These are phyloP conservation scores for Caenorhabditis panamensis DNA, from an alignment of 2,888 invertebrate species.

Conservation along the genomic window DNA sequence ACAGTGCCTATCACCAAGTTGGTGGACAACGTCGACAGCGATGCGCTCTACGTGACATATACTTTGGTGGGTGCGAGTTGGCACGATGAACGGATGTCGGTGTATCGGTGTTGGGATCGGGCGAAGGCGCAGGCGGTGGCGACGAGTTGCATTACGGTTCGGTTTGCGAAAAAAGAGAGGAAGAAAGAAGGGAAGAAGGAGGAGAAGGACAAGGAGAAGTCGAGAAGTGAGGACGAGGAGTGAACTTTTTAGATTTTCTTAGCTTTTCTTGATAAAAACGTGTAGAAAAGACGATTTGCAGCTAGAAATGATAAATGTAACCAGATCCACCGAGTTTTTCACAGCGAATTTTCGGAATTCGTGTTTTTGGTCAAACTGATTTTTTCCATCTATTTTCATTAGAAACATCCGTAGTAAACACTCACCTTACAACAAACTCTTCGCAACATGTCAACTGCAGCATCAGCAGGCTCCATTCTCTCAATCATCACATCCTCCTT, in stretches of 20 bases:
- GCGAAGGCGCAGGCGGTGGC: conserved; percentile 40
- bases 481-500: not conserved
- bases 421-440: no score
- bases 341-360: no score
- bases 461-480: not conserved
- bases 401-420: no score
- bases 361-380: no score
- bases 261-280: no score
- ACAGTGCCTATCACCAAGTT: conserved; percentile 46
- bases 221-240: conserved; percentile 21
- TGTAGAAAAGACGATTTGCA: no score
- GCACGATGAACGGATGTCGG: conserved; percentile 58
- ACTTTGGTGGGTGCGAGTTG: conserved; percentile 65
- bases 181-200: conserved; percentile 28
- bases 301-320: no score
- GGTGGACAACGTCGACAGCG: conserved; percentile 27
- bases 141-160: conserved; percentile 26
- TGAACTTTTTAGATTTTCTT: no score
- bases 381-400: no score
- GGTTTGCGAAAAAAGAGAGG: conserved; percentile 5
- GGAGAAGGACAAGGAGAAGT: conserved; percentile 2
- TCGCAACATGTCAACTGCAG: conserved; percentile 3
- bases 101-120: conserved; percentile 54
- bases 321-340: no score
- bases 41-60: conserved; percentile 56